Evolutionary conservation across 2,888 invertebrate species (phyloP).

Genomic region (Tuberolachnus salignus): DNA sequence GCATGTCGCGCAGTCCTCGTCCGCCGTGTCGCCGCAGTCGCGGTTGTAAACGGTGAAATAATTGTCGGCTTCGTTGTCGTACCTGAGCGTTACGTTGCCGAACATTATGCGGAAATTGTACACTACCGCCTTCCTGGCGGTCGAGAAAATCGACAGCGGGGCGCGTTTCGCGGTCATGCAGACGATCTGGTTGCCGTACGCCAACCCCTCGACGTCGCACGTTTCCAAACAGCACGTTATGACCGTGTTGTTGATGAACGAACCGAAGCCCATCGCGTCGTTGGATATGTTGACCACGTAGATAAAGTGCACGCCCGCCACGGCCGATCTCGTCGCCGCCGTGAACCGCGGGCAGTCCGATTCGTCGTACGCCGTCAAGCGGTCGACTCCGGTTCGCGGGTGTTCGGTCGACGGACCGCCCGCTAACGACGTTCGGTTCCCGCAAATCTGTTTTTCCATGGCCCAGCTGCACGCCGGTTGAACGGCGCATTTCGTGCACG

Average conservation of each 20-base stretch:
- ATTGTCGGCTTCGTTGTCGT: slow-evolving; percentile 3
- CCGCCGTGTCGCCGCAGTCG: background rate
- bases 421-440: background rate
- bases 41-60: background rate
- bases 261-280: background rate
- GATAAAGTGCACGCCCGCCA: background rate
- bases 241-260: background rate
- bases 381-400: background rate
- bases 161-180: background rate
- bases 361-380: background rate
- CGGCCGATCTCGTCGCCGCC: no score
- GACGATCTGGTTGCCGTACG: background rate
- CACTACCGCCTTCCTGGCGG: background rate
- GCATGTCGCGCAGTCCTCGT: background rate
- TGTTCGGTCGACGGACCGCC: no score
- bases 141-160: background rate
- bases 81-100: background rate
- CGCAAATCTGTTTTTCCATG: background rate
- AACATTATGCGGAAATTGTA: background rate
- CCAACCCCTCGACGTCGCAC: background rate
- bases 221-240: background rate
- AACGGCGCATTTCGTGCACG: background rate
- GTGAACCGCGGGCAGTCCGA: background rate
- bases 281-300: background rate
- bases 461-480: slow-evolving; percentile 5